phyloP scores from a whole-genome alignment of 1,140 invertebrate species.

The Ips nitidus region DNA sequence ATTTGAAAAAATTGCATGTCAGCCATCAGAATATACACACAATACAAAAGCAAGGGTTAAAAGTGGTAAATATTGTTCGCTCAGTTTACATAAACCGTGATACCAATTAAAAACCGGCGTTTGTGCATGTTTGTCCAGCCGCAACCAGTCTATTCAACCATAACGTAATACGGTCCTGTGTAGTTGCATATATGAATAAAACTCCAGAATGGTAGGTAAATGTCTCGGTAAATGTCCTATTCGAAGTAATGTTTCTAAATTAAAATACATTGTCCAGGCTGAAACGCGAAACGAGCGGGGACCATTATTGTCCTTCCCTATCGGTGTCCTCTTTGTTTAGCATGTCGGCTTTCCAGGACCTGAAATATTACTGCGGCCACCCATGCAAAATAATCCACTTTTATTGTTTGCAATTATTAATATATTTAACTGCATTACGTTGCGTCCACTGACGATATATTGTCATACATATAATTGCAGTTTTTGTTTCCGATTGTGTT shows the following conservation, averaged over 20 bases:
- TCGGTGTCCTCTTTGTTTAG: constrained; percentile 36
- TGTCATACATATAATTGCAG: constrained; percentile 49
- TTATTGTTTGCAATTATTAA: constrained; percentile 51
- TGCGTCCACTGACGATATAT: constrained; percentile 43
- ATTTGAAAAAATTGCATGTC: too few species aligned
- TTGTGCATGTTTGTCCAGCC: too few species aligned
- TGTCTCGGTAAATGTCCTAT: constrained; percentile 31
- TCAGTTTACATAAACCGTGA: too few species aligned
- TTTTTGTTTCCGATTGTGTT: constrained; percentile 49
- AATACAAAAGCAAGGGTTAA: too few species aligned
- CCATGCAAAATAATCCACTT: constrained; percentile 49
- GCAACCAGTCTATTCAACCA: too few species aligned
- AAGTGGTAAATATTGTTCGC: too few species aligned
- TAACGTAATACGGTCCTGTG: constrained; percentile 1
- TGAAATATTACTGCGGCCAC: constrained; percentile 40
- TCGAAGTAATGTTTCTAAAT: constrained; percentile 37
- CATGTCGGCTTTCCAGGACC: constrained; percentile 36
- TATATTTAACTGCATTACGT: constrained; percentile 49
- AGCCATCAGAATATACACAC: too few species aligned
- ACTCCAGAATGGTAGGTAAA: constrained; percentile 27
- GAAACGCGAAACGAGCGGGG: constrained; percentile 24
- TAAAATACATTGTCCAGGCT: constrained; percentile 39
- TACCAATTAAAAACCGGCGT: too few species aligned
- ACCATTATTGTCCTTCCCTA: constrained; percentile 30
- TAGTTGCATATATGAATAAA: constrained; percentile 21